Conservation (phyloP, 2,797 vertebrate genomes). For the Notolepis coatsorum region DNA sequence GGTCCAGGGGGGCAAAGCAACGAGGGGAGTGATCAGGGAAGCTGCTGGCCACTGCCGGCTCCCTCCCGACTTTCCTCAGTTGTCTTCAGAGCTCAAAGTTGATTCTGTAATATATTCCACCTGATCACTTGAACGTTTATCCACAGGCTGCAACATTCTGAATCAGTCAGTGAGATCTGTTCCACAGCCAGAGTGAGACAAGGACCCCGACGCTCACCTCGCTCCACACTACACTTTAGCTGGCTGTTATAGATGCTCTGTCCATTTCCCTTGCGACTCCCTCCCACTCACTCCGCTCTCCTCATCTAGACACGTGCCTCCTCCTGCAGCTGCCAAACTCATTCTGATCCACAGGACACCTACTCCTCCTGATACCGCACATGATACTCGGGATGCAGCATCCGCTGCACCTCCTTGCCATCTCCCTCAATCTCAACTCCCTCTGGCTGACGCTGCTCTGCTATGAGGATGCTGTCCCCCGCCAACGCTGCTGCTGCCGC, state of each 20-base stretch:
- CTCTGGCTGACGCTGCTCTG: constrained; percentile 56
- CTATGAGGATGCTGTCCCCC: constrained; percentile 63
- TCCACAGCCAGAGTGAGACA: constrained; percentile 18
- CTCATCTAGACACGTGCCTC: constrained; percentile 55
- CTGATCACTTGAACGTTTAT: constrained; percentile 77
- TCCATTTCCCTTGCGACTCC: constrained; percentile 74
- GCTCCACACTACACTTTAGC: constrained; percentile 56
- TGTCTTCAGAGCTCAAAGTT: constrained; percentile 33
- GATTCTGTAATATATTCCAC: constrained; percentile 49
- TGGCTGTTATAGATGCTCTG: constrained; percentile 52
- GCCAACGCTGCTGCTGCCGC: constrained; percentile 65
- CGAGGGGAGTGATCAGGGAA: constrained; percentile 11
- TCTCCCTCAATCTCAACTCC: constrained; percentile 43
- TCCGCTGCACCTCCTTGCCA: constrained; percentile 46
- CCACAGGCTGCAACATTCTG: constrained; percentile 60
- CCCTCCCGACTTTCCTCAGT: constrained; percentile 27
- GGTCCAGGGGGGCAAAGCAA: constrained; percentile 53
- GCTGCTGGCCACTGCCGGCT: constrained; percentile 11
- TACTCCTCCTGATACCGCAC: constrained; percentile 39
- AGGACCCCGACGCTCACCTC: constrained; percentile 41
- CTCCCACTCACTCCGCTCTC: constrained; percentile 58
- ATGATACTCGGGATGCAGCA: constrained; percentile 38
- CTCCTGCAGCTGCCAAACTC: constrained; percentile 53
- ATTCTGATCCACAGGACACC: constrained; percentile 45
- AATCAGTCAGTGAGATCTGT: constrained; percentile 16